Evolutionary conservation across 2,113 vertebrate species (phyloP).

Genomic region (Calidris pygmaea): DNA sequence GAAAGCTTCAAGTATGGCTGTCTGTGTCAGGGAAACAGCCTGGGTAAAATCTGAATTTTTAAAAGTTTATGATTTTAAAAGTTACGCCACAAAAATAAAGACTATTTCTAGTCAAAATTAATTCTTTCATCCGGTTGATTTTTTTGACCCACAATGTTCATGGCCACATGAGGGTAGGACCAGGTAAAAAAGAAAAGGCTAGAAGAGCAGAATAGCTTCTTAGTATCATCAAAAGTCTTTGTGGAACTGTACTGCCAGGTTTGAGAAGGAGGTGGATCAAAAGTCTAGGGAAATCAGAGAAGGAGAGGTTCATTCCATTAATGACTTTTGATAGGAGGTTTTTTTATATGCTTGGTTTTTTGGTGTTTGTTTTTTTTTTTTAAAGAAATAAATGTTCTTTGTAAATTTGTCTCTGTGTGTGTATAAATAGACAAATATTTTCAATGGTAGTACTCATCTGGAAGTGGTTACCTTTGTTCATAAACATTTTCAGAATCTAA

Average conservation of each 20-base stretch:
- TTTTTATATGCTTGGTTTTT: neutral
- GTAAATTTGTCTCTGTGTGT: neutral
- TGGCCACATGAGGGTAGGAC: neutral
- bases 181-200: neutral
- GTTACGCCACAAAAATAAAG: neutral
- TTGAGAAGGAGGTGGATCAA: neutral
- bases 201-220: accelerated
- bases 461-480: neutral
- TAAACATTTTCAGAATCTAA: neutral
- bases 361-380: neutral
- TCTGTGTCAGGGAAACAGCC: neutral
- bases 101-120: neutral
- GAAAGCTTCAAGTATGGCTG: neutral
- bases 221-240: neutral
- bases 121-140: neutral
- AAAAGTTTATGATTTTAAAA: neutral
- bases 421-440: neutral
- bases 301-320: neutral
- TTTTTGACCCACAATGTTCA: neutral
- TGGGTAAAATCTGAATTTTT: neutral
- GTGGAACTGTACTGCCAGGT: neutral
- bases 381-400: neutral
- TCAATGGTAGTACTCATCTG: neutral
- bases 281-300: neutral
- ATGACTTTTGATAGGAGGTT: neutral